Percentiles rank a stretch among this genome's conserved stretches.
Evolutionary conservation across 2,113 vertebrate species (phyloP).

Genomic region (Eulemur rufifrons): DNA sequence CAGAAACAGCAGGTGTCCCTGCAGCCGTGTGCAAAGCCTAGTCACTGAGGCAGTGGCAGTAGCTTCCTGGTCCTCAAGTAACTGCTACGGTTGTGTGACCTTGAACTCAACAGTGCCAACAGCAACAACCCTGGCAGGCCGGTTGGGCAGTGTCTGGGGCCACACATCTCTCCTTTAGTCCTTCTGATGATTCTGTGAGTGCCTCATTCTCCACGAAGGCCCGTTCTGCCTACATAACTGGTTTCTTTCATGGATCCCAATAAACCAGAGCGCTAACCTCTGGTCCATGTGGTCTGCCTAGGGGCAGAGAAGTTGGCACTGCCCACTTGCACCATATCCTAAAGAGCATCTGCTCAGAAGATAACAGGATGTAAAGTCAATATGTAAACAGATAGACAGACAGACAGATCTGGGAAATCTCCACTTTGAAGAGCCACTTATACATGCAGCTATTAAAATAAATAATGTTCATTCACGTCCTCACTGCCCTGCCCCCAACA

Average conservation of each 20-base stretch:
- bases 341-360: neutral
- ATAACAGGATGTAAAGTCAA: too few species aligned
- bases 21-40: neutral
- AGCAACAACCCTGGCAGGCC: neutral
- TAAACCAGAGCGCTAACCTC: too few species aligned
- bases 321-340: neutral
- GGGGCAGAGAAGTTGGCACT: neutral
- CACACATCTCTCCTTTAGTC: neutral
- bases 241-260: neutral
- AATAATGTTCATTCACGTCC: neutral
- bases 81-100: too few species aligned
- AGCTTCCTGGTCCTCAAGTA: neutral
- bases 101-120: neutral
- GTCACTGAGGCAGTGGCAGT: too few species aligned
- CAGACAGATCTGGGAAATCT: neutral
- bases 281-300: accelerated
- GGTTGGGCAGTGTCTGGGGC: accelerated
- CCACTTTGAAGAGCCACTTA: neutral
- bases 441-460: accelerated
- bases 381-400: too few species aligned
- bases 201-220: neutral
- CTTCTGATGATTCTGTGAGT: neutral
- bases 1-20: too few species aligned
- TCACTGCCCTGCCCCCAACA: neutral
- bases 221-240: neutral